Evolutionary conservation across 2,888 invertebrate species (phyloP), one percentile per base, ranked within the genome.

Genomic region (Hoplodrina ambigua): DNA sequence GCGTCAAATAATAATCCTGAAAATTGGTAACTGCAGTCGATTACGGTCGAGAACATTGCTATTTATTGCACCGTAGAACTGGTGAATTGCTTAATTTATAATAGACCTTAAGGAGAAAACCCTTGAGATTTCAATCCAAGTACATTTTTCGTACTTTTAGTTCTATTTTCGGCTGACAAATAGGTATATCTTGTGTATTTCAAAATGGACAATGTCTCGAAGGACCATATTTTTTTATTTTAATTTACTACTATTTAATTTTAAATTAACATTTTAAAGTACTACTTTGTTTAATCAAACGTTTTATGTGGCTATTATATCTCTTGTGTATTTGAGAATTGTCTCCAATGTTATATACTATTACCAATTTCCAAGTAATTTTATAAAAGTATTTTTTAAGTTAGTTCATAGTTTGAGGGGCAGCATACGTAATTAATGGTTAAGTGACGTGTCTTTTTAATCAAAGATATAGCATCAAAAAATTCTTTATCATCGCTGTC

Each of bases 1-100:
- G 44, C 57, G 44, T 20, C 49, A 58, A 78, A 70, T 70, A 78
- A 70, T 70, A 20, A 78, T 55, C 19, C 33, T 59, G 54, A 72
- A 19, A 58, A 77, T 69, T 69, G 30, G 44, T 20, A 25, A 19
- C 25, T 49, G 65, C 44, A 30, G 25, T 20, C 56, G 19, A 30
- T 72, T 68, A 30, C 11, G 75, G 1, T n/a, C 6, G 52, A 17
- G n/a, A 33, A 55, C 44, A 55, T 44, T 7, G 19, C 44, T 60
- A 60, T 60, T 78, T 52, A 72, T 56, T 71, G 41, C 7, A 50
- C 13, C n/a, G 41, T 49, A 60, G 17, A 56, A 44, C 25, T 46
- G 19, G n/a, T 4, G 46, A 73, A 78, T 73, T 78, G 20, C 19
- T 77, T 15, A 25, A 52, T 20, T 77, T 55, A 50, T 55, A 54